A percentile compares a stretch with the other conserved stretches of the same genome.
Conservation (phyloP, 2,888 invertebrate species). For the Oconnorella tubifera region DNA sequence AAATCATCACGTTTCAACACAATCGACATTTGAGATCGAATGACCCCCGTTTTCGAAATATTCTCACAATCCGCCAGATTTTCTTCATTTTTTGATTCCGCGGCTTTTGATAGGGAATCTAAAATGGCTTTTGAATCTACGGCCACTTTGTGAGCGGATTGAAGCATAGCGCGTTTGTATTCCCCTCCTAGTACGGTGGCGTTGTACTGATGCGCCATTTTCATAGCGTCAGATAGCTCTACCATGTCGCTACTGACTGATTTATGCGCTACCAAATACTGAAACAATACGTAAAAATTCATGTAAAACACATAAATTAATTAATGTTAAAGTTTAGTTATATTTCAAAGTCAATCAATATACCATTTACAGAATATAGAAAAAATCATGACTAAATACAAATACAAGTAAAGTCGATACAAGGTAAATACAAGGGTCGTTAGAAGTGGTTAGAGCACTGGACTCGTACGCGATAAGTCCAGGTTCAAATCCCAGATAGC, state of each 20-base stretch:
- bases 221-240: constrained; percentile 85
- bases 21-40: constrained; percentile 5
- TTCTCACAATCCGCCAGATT: not conserved
- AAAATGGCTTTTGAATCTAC: constrained; percentile 95
- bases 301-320: no score
- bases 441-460: no score
- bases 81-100: not conserved
- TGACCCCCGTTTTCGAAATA: not conserved
- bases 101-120: constrained; percentile 59
- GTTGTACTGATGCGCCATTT: constrained; percentile 84
- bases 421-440: no score
- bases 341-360: no score
- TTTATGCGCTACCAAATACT: constrained; percentile 96
- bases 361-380: no score
- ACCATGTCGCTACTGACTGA: constrained; percentile 95
- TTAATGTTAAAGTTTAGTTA: no score
- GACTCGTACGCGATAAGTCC: no score
- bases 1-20: constrained; percentile 4
- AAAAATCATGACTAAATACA: no score
- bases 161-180: constrained; percentile 89
- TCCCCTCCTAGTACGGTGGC: constrained; percentile 85
- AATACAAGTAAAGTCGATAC: no score
- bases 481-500: no score
- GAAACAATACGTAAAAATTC: no score
- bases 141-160: constrained; percentile 88